These are phyloP conservation scores for Coelopa pilipes DNA, from an alignment of 2,888 invertebrate species.

Conservation along the genomic window DNA sequence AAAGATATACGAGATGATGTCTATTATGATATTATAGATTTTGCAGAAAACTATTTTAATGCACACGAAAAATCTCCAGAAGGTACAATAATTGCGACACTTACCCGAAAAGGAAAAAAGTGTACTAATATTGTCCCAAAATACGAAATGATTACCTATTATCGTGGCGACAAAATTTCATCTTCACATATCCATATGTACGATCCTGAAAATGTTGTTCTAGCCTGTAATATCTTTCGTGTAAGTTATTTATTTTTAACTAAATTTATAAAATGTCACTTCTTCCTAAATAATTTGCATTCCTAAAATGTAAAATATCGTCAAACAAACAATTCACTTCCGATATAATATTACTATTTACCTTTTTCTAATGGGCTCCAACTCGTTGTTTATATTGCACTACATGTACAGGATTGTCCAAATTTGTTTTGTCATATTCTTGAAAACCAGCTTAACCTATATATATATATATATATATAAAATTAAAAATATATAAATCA, in stretches of 20 bases:
- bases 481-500: too few species aligned
- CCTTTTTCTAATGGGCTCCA: too few species aligned
- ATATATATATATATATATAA: too few species aligned
- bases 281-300: too few species aligned
- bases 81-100: slow-evolving; percentile 87
- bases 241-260: slow-evolving; percentile 69
- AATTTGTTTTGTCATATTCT: too few species aligned
- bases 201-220: slow-evolving; percentile 91
- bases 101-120: slow-evolving; percentile 81
- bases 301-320: too few species aligned
- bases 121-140: slow-evolving; percentile 85
- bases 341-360: too few species aligned
- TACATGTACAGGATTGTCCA: too few species aligned
- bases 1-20: slow-evolving; percentile 70
- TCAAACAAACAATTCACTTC: too few species aligned
- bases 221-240: slow-evolving; percentile 90
- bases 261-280: too few species aligned
- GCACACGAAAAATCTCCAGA: slow-evolving; percentile 87
- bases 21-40: slow-evolving; percentile 87
- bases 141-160: slow-evolving; percentile 92
- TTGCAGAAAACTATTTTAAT: slow-evolving; percentile 94
- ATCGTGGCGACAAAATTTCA: slow-evolving; percentile 87
- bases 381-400: too few species aligned
- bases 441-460: too few species aligned
- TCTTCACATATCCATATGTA: slow-evolving; percentile 95